Percentiles rank a stretch among this genome's conserved stretches.
phyloP scores from a whole-genome alignment of 2,888 invertebrate genomes.

The Oscheius sp. region DNA sequence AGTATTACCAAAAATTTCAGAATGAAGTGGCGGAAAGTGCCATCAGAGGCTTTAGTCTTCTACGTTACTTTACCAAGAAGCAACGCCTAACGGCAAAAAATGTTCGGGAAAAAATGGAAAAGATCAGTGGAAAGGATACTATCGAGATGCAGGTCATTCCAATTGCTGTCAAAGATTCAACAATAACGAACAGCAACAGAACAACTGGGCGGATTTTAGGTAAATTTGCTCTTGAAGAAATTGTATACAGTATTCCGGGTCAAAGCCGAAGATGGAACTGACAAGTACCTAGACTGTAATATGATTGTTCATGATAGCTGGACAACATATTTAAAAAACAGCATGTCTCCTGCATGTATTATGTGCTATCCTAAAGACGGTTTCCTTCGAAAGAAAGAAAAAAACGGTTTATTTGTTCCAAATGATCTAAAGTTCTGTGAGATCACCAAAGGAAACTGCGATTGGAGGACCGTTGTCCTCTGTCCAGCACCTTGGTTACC shows the following conservation, averaged over 20 bases:
- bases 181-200: too few relatives aligned
- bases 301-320: not conserved
- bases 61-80: not conserved
- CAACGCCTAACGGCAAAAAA: not conserved
- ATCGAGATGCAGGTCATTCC: constrained; percentile 10
- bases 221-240: not conserved
- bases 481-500: not conserved
- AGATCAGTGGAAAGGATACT: not conserved
- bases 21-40: not conserved
- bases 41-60: not conserved
- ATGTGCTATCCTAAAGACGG: constrained; percentile 13
- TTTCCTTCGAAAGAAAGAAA: not conserved
- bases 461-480: too few relatives aligned
- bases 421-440: constrained; percentile 1
- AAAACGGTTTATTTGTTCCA: not conserved
- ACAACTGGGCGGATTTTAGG: constrained; percentile 4
- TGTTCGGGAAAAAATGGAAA: constrained; percentile 3
- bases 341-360: constrained; percentile 4
- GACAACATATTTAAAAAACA: not conserved
- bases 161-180: not conserved
- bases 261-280: not conserved
- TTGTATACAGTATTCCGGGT: constrained; percentile 13
- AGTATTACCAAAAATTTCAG: constrained; percentile 3
- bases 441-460: too few relatives aligned
- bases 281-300: not conserved